These are phyloP conservation scores for Plectrocnemia conspersa DNA, from an alignment of 1,140 invertebrate genomes.

Conservation along the genomic window DNA sequence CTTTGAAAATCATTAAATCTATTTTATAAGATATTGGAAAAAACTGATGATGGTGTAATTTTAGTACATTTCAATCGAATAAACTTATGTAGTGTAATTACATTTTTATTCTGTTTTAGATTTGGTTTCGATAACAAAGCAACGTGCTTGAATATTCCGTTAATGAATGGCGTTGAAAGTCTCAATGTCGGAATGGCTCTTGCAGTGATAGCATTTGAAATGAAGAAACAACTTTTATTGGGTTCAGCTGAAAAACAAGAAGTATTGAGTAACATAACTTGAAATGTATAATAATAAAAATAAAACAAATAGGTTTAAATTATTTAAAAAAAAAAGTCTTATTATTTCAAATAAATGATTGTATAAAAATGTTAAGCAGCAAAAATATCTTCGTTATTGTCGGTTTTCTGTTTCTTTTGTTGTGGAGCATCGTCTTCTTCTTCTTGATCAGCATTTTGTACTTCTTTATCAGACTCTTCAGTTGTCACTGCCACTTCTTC, in stretches of 20 bases:
- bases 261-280: background rate
- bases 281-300: slow-evolving; percentile 5
- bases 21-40: too few relatives aligned
- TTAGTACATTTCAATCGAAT: background rate
- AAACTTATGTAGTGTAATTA: background rate
- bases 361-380: slow-evolving; percentile 23
- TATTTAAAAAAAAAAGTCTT: too few relatives aligned
- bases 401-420: slow-evolving; percentile 11
- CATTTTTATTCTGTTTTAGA: slow-evolving; percentile 37
- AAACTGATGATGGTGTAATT: too few relatives aligned
- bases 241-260: background rate
- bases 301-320: too few relatives aligned
- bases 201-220: slow-evolving; percentile 81
- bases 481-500: background rate
- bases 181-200: slow-evolving; percentile 78
- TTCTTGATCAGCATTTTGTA: slow-evolving; percentile 16
- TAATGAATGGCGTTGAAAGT: slow-evolving; percentile 75
- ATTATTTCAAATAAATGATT: too few relatives aligned
- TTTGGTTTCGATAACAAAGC: slow-evolving; percentile 52
- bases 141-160: slow-evolving; percentile 68
- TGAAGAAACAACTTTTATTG: slow-evolving; percentile 62
- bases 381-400: slow-evolving; percentile 28
- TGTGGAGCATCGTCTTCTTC: slow-evolving; percentile 11
- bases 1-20: too few relatives aligned
- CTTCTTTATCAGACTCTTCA: too few relatives aligned